phyloP scores from a whole-genome alignment of 2,888 invertebrate genomes.

The Scaptomyza polygonia region DNA sequence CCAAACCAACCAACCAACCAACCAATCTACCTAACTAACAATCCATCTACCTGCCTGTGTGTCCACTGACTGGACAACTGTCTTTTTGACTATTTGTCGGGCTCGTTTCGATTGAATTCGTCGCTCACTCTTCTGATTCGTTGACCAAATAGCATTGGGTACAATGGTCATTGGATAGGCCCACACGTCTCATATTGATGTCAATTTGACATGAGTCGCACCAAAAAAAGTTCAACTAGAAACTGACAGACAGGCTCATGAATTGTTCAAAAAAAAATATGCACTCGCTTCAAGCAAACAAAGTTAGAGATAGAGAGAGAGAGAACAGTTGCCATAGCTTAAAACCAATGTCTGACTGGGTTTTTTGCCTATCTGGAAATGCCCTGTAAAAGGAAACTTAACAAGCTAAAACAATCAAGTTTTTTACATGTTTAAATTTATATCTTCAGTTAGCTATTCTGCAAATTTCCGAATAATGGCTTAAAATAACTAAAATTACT shows the following conservation, averaged over 20 bases:
- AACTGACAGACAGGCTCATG: constrained; percentile 55
- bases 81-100: background rate
- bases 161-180: constrained; percentile 32
- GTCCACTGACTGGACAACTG: background rate
- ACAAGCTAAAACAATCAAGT: background rate
- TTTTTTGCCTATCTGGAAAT: constrained; percentile 18
- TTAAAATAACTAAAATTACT: background rate
- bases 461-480: background rate
- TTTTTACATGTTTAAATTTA: no score
- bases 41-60: background rate
- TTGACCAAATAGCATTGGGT: constrained; percentile 22
- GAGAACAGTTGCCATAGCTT: constrained; percentile 3
- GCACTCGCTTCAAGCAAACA: background rate
- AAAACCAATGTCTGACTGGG: constrained; percentile 26
- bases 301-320: no score
- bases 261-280: constrained; percentile 60
- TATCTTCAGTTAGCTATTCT: background rate
- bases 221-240: constrained; percentile 27
- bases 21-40: background rate
- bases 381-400: constrained; percentile 1
- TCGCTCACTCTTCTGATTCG: constrained; percentile 3
- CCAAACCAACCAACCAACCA: background rate
- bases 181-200: background rate
- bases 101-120: background rate
- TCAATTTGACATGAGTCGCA: constrained; percentile 29